Conservation (phyloP, 2,113 vertebrate genomes). For the Meriones unguiculatus region DNA sequence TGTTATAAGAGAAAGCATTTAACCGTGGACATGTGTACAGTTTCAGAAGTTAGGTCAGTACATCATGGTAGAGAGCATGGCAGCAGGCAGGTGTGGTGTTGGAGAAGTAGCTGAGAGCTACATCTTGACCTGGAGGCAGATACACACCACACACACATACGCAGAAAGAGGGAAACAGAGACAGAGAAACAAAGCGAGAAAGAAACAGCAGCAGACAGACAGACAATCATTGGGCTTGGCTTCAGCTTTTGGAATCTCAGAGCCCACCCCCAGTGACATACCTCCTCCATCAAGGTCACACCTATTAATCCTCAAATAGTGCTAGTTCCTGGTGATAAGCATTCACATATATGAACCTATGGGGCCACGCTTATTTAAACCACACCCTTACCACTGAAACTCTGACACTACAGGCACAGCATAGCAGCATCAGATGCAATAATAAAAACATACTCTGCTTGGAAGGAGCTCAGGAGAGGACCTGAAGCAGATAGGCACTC, state of each 20-base stretch:
- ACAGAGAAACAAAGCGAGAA: neutral
- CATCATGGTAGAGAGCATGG: neutral
- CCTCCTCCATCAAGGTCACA: neutral
- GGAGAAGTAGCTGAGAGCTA: neutral
- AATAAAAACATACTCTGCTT: neutral
- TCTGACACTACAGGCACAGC: neutral
- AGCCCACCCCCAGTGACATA: neutral
- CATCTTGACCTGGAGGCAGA: neutral
- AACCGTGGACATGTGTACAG: neutral
- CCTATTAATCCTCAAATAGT: too few species aligned
- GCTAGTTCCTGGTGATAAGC: neutral
- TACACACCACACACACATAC: too few species aligned
- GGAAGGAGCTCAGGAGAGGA: neutral
- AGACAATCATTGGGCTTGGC: neutral
- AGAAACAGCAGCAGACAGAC: neutral
- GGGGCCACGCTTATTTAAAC: neutral
- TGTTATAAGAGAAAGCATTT: neutral
- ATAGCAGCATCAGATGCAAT: neutral
- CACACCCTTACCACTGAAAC: neutral
- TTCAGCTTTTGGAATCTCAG: too few species aligned
- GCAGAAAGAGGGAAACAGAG: neutral
- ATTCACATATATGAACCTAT: neutral
- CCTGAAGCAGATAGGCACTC: neutral
- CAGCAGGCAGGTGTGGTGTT: neutral
- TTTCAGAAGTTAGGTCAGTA: neutral